Evolutionary conservation across 2,888 invertebrate species (phyloP).

Genomic region (Sipha maydis): DNA sequence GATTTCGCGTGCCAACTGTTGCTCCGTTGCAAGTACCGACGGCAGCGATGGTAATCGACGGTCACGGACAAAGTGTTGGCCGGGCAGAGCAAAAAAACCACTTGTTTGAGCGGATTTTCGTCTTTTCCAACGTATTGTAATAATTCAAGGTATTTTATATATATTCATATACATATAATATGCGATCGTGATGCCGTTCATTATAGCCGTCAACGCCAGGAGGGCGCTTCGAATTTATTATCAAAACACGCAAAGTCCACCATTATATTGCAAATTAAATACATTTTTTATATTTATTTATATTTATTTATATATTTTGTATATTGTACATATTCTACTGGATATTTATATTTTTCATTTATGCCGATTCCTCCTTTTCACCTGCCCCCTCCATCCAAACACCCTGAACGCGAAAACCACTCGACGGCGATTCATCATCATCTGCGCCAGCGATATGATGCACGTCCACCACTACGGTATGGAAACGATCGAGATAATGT

Average conservation of each 20-base stretch:
- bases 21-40: background rate
- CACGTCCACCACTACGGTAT: background rate
- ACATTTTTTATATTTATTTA: no score
- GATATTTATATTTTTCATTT: no score
- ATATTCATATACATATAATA: background rate
- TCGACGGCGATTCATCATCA: background rate
- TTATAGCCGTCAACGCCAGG: background rate
- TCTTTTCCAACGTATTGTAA: background rate
- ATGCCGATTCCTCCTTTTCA: no score
- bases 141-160: no score
- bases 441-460: background rate
- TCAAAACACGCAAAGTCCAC: background rate
- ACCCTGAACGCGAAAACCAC: background rate
- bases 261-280: no score
- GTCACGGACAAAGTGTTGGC: background rate
- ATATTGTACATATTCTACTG: no score
- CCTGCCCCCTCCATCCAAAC: no score
- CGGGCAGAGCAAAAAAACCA: constrained; percentile 13
- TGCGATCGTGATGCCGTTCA: background rate
- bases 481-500: background rate
- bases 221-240: background rate
- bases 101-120: constrained; percentile 39
- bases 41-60: background rate
- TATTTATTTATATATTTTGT: no score
- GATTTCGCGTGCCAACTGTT: constrained; percentile 25